A percentile compares a stretch with the other conserved stretches of the same genome.
phyloP scores from a whole-genome alignment of 2,113 vertebrate species.

The Prochilodus magdalenae region DNA sequence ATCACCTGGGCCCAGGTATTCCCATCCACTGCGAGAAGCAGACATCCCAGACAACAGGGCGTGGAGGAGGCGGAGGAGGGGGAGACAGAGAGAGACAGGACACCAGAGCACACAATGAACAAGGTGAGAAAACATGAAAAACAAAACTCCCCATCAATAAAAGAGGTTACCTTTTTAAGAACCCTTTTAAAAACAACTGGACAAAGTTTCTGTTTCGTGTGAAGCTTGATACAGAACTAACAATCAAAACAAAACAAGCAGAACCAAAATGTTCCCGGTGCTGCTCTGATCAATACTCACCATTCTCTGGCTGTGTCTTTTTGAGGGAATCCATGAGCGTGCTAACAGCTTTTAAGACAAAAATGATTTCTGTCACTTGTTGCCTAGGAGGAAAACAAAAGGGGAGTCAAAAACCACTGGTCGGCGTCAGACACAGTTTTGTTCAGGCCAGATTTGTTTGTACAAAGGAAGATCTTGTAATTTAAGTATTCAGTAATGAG shows the following conservation, averaged over 20 bases:
- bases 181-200: neutral
- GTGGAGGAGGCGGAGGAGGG: neutral
- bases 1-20: conserved; percentile 98
- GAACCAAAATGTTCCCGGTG: neutral
- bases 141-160: neutral
- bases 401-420: neutral
- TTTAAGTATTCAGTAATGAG: too few species aligned
- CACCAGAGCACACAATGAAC: neutral
- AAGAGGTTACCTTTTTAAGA: neutral
- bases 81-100: neutral
- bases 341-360: conserved; percentile 98
- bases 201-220: neutral
- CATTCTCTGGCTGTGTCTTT: conserved; percentile 98
- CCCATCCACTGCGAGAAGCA: conserved; percentile 84
- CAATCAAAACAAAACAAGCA: neutral
- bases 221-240: neutral
- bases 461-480: neutral
- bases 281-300: conserved; percentile 79
- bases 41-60: neutral
- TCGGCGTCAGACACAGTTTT: neutral
- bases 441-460: neutral
- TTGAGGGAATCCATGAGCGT: conserved; percentile 99
- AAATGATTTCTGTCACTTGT: conserved; percentile 99
- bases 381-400: conserved; percentile 79
- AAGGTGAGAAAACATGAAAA: neutral